phyloP scores from a whole-genome alignment of 2,113 vertebrate genomes.

The Aplodontia rufa region DNA sequence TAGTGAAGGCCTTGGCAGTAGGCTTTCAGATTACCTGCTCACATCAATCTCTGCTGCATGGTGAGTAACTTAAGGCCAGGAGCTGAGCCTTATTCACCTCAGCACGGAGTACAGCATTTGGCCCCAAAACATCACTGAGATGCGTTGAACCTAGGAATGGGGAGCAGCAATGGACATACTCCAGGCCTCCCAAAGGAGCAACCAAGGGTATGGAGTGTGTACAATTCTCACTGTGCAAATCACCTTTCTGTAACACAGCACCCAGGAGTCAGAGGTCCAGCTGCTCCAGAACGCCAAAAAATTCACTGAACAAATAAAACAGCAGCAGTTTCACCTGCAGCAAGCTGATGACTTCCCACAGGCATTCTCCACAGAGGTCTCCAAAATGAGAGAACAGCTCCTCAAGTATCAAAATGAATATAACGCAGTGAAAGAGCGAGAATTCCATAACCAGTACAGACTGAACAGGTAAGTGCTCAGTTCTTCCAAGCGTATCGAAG shows the following conservation, averaged over 20 bases:
- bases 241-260: slow-evolving; percentile 80
- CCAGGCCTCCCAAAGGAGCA: background rate
- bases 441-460: slow-evolving; percentile 84
- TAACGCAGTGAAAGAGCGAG: slow-evolving; percentile 80
- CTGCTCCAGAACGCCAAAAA: slow-evolving; percentile 89
- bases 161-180: background rate
- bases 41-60: background rate
- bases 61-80: background rate
- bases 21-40: background rate
- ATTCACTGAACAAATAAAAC: slow-evolving; percentile 84
- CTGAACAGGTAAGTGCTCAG: slow-evolving; percentile 83
- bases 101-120: background rate
- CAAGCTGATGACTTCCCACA: slow-evolving; percentile 85
- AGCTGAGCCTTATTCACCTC: background rate
- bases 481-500: background rate
- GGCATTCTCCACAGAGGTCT: slow-evolving; percentile 83
- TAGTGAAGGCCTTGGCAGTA: background rate
- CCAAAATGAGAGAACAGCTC: slow-evolving; percentile 86
- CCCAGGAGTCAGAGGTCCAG: slow-evolving; percentile 89
- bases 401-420: slow-evolving; percentile 87
- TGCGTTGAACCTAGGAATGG: background rate
- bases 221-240: background rate
- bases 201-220: background rate
- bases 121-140: background rate
- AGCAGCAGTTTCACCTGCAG: slow-evolving; percentile 85